These are phyloP conservation scores for Taurulus bubalis DNA, from an alignment of 2,113 vertebrate genomes.

Conservation along the genomic window DNA sequence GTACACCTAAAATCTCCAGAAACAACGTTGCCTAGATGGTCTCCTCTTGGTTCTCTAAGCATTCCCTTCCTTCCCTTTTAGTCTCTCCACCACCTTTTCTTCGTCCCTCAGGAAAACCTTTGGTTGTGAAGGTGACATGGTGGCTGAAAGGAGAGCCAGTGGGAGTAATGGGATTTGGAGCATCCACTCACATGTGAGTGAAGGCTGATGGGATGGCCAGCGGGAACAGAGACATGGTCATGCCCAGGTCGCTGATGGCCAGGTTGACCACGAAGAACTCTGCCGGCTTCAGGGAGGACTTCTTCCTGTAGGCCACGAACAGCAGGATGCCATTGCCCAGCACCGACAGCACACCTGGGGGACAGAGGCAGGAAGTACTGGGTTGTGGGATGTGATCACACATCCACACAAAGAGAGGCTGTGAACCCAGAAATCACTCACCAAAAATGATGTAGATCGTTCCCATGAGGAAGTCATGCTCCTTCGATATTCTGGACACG, in stretches of 20 bases:
- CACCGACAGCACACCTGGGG: constrained; percentile 82
- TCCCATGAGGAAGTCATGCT: constrained; percentile 87
- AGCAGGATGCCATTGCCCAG: constrained; percentile 87
- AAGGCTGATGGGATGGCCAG: constrained; percentile 86
- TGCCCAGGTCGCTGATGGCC: constrained; percentile 89
- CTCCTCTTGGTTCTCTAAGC: background rate
- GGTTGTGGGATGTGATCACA: background rate
- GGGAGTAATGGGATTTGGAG: background rate
- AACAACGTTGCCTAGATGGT: background rate
- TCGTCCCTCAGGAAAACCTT: background rate
- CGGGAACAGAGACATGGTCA: constrained; percentile 87
- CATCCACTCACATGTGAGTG: constrained; percentile 84
- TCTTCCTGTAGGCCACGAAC: constrained; percentile 88
- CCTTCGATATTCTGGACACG: constrained; percentile 84
- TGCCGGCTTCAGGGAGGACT: constrained; percentile 87
- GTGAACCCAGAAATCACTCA: constrained; percentile 60
- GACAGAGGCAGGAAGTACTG: background rate
- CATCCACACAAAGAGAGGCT: background rate
- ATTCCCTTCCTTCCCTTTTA: background rate
- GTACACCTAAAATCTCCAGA: no score
- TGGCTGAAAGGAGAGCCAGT: background rate
- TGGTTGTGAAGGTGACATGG: background rate
- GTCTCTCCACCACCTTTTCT: no score
- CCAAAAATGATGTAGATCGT: constrained; percentile 84
- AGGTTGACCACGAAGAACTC: constrained; percentile 90